Conservation (phyloP, 2,888 invertebrate genomes). For the Crocallis elinguaria region DNA sequence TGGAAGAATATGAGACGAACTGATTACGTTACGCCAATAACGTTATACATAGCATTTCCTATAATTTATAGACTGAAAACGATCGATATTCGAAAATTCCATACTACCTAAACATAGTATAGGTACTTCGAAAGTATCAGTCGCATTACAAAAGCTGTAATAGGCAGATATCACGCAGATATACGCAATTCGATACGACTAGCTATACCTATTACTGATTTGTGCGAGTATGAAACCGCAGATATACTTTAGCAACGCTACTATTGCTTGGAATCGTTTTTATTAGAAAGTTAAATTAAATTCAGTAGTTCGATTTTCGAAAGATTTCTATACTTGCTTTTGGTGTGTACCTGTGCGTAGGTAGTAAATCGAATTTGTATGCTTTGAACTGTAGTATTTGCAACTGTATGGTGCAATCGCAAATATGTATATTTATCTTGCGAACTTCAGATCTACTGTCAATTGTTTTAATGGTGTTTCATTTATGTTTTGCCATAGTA, state of each 20-base stretch:
- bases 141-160: conserved; percentile 39
- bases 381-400: background rate
- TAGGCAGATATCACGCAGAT: conserved; percentile 31
- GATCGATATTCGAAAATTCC: conserved; percentile 22
- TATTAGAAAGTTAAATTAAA: background rate
- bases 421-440: too few relatives aligned
- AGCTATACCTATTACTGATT: conserved; percentile 7
- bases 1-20: background rate
- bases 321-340: background rate
- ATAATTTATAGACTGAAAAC: conserved; percentile 24
- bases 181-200: conserved; percentile 36
- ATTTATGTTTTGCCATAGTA: too few relatives aligned
- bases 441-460: too few relatives aligned
- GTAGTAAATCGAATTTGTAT: too few relatives aligned
- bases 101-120: conserved; percentile 28
- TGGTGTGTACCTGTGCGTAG: too few relatives aligned
- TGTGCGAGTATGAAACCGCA: conserved; percentile 10
- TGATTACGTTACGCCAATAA: background rate
- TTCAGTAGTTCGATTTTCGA: background rate
- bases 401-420: background rate
- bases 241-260: conserved; percentile 5
- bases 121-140: conserved; percentile 28
- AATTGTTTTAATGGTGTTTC: too few relatives aligned
- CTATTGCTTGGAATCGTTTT: conserved; percentile 3
- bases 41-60: conserved; percentile 25